These are phyloP conservation scores for Carettochelys insculpta DNA, from an alignment of 2,113 vertebrate species.

Conservation along the genomic window DNA sequence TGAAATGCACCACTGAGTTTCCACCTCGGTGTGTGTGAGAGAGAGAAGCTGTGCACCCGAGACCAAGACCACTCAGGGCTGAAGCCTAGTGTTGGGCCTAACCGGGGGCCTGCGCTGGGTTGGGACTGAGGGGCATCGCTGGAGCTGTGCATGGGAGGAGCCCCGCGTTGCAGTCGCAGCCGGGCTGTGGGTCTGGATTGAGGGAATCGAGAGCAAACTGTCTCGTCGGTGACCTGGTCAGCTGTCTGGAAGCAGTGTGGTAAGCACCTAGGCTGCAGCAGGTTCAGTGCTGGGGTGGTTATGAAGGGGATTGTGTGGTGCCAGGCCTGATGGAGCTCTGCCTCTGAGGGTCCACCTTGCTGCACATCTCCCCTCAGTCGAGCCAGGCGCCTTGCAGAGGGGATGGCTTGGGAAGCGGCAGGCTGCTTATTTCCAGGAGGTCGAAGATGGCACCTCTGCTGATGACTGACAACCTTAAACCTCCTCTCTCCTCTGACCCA, in stretches of 20 bases:
- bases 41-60: neutral
- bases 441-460: neutral
- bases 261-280: too few relatives aligned
- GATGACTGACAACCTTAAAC: neutral
- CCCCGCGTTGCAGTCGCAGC: neutral
- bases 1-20: neutral
- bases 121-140: neutral
- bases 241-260: too few relatives aligned
- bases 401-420: neutral
- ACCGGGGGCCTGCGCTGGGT: neutral
- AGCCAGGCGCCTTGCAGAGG: neutral
- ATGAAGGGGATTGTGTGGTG: neutral
- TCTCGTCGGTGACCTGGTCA: neutral
- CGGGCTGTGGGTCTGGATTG: neutral
- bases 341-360: neutral
- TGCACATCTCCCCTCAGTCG: too few relatives aligned
- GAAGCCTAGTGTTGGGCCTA: neutral
- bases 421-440: neutral
- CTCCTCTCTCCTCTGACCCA: rapidly evolving
- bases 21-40: neutral
- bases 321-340: neutral
- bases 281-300: too few relatives aligned
- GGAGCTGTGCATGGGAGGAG: neutral
- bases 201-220: neutral
- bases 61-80: neutral